phyloP scores from a whole-genome alignment of 2,888 invertebrate genomes.

The Drosophila multiciliata region DNA sequence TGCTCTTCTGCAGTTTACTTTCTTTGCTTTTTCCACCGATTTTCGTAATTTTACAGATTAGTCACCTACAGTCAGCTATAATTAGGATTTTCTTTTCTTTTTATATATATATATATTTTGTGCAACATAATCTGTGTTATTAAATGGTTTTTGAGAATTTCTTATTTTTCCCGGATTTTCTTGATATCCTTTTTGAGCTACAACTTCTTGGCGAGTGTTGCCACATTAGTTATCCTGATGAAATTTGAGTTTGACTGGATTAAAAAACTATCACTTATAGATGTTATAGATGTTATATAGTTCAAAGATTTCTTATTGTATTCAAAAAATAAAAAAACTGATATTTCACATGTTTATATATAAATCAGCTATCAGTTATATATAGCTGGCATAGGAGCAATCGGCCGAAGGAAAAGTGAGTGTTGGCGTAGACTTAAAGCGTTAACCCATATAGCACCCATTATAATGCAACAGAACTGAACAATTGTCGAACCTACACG shows the following conservation, averaged over 20 bases:
- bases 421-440: no score
- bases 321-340: background rate
- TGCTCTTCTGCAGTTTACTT: conserved; percentile 31
- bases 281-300: background rate
- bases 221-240: background rate
- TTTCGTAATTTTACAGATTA: conserved; percentile 1
- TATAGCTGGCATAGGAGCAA: background rate
- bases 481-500: no score
- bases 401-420: background rate
- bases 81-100: background rate
- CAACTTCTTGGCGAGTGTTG: background rate
- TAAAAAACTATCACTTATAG: background rate
- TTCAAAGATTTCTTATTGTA: background rate
- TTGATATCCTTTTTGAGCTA: background rate
- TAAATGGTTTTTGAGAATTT: background rate
- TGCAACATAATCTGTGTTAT: background rate
- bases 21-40: conserved; percentile 31
- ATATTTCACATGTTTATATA: background rate
- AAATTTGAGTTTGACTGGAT: background rate
- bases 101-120: background rate
- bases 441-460: no score
- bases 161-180: background rate
- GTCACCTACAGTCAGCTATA: conserved; percentile 3
- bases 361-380: background rate
- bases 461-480: no score